phyloP scores from a whole-genome alignment of 1,140 invertebrate genomes.

The Scylla paramamosain region DNA sequence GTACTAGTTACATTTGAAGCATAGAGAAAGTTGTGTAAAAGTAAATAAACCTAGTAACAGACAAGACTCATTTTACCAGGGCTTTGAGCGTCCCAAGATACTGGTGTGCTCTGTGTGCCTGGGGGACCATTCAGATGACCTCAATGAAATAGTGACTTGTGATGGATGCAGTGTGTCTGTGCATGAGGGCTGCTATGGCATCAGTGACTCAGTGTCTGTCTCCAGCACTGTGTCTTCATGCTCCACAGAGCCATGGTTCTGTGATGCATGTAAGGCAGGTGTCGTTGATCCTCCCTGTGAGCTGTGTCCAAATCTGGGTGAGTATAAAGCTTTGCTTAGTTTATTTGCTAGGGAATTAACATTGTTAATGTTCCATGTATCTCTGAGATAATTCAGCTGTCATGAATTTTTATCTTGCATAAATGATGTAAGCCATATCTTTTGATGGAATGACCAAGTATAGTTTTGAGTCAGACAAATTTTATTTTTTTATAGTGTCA shows the following conservation, averaged over 20 bases:
- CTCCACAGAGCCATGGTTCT: slow-evolving; percentile 98
- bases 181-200: slow-evolving; percentile 98
- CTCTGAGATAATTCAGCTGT: no score
- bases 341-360: neutral
- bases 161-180: slow-evolving; percentile 97
- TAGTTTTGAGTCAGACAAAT: neutral
- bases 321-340: slow-evolving; percentile 61
- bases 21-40: no score
- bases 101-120: slow-evolving; percentile 95
- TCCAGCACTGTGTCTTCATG: slow-evolving; percentile 94
- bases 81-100: slow-evolving; percentile 71
- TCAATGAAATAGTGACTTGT: slow-evolving; percentile 98
- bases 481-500: neutral
- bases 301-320: slow-evolving; percentile 90
- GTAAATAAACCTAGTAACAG: no score
- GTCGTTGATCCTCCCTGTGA: slow-evolving; percentile 92
- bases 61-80: slow-evolving; percentile 37
- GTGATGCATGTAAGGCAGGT: slow-evolving; percentile 97
- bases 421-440: no score
- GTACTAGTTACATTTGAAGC: no score
- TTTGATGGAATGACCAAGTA: neutral
- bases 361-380: no score
- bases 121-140: slow-evolving; percentile 94
- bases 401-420: no score
- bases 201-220: slow-evolving; percentile 94